These are phyloP conservation scores for Siphonodentalium dalli DNA, from an alignment of 2,888 invertebrate genomes.

Conservation along the genomic window DNA sequence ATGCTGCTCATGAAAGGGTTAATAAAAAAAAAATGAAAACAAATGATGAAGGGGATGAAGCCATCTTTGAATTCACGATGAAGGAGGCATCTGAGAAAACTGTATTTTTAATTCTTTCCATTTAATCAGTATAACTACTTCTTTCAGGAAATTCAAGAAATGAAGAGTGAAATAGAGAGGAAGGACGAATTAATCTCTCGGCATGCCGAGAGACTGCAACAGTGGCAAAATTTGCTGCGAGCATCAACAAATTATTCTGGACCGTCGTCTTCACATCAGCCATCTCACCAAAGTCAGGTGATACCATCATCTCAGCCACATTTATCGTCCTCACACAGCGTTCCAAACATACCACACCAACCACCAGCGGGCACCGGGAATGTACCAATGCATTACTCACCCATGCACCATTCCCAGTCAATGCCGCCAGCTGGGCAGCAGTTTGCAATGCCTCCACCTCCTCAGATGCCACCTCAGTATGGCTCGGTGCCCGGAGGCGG, in stretches of 20 bases:
- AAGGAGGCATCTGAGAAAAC: no score
- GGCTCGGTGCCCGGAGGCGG: slow-evolving; percentile 23
- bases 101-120: no score
- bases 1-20: no score
- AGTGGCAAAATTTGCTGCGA: slow-evolving; percentile 85
- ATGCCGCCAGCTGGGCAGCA: slow-evolving; percentile 34
- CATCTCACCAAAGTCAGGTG: slow-evolving; percentile 14
- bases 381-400: slow-evolving; percentile 30
- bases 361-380: no score
- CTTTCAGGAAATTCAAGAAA: slow-evolving; percentile 79
- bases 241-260: no score
- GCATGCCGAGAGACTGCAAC: slow-evolving; percentile 87
- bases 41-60: no score
- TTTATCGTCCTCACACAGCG: slow-evolving; percentile 29
- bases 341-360: no score
- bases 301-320: neutral
- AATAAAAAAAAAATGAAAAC: no score
- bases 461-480: slow-evolving; percentile 33
- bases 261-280: no score
- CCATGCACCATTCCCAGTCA: slow-evolving; percentile 17
- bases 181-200: slow-evolving; percentile 87
- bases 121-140: no score
- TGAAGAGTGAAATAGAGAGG: slow-evolving; percentile 82
- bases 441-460: slow-evolving; percentile 20
- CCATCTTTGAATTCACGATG: no score